A percentile compares a stretch with the other conserved stretches of the same genome.
phyloP scores from a whole-genome alignment of 2,888 invertebrate genomes.

The Cosmorhoe ocellata region DNA sequence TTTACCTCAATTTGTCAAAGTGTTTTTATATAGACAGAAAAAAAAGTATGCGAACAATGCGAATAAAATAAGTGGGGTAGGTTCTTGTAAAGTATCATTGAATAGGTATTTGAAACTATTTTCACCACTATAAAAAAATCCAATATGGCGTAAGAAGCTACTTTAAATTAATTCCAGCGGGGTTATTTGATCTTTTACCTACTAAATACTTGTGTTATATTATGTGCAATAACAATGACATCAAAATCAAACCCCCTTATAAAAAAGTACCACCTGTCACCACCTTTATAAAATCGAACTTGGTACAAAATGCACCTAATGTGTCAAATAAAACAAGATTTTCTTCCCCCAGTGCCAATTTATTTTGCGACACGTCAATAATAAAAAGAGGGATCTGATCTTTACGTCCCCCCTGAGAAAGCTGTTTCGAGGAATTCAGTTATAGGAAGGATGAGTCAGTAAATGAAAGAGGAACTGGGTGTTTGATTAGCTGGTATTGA shows the following conservation, averaged over 20 bases:
- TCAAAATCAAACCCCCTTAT: conserved; percentile 17
- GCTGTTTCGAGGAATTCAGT: conserved; percentile 52
- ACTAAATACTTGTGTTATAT: background rate
- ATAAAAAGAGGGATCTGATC: conserved; percentile 65
- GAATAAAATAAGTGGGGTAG: too few species aligned
- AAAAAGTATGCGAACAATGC: too few species aligned
- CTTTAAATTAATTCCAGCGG: too few species aligned
- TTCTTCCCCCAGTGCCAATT: conserved; percentile 67
- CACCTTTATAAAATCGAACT: conserved; percentile 31
- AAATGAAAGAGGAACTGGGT: conserved; percentile 17
- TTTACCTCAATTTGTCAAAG: too few species aligned
- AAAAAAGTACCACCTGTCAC: conserved; percentile 30
- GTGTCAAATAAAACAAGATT: conserved; percentile 68
- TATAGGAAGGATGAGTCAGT: conserved; percentile 23
- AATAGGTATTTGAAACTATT: too few species aligned
- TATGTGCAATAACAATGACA: background rate
- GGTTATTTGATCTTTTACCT: too few species aligned
- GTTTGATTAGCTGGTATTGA: conserved; percentile 22
- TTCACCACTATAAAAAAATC: too few species aligned
- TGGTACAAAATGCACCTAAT: conserved; percentile 44
- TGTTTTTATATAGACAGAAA: too few species aligned
- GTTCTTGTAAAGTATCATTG: too few species aligned
- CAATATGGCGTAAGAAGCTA: too few species aligned
- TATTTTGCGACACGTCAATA: conserved; percentile 72
- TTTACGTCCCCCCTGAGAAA: conserved; percentile 59